Percentiles rank a stretch among this genome's conserved stretches.
Evolutionary conservation across 92 coral and sea anemone species (phyloP).

Genomic region (Epizoanthus stellaris): DNA sequence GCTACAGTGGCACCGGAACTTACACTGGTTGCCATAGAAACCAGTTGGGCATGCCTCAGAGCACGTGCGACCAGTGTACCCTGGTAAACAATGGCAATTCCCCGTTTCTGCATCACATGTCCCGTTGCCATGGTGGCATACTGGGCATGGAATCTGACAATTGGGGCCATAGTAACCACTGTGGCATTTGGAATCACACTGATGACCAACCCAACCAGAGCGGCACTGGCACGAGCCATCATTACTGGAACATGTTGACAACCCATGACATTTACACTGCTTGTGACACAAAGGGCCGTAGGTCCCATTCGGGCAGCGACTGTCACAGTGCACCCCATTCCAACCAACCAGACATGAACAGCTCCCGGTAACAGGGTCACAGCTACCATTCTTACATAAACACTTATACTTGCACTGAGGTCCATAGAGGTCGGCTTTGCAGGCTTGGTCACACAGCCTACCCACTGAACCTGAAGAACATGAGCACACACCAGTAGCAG

Average conservation of each 20-base stretch:
- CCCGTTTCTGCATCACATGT: constrained; percentile 64
- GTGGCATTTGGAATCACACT: constrained; percentile 60
- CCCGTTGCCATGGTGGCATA: constrained; percentile 67
- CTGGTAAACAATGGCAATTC: constrained; percentile 67
- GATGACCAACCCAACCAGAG: constrained; percentile 74
- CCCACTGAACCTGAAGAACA: constrained; percentile 81
- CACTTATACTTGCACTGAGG: constrained; percentile 45
- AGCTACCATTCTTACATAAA: constrained; percentile 7
- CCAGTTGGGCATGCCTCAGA: constrained; percentile 75
- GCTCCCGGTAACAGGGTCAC: constrained; percentile 12
- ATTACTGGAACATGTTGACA: constrained; percentile 60
- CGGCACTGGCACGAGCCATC: constrained; percentile 73
- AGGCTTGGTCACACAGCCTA: constrained; percentile 69
- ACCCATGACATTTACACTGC: constrained; percentile 64
- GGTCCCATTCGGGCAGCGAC: constrained; percentile 56
- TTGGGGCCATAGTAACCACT: constrained; percentile 58
- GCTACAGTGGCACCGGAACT: constrained; percentile 57
- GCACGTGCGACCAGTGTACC: constrained; percentile 77
- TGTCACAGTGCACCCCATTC: constrained; percentile 30
- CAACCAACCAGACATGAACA: constrained; percentile 9
- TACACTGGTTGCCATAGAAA: constrained; percentile 70
- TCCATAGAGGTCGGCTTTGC: constrained; percentile 59
- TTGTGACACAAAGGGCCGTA: constrained; percentile 57
- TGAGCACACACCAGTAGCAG: constrained; percentile 74
- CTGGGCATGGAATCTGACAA: constrained; percentile 67